Evolutionary conservation across 2,113 vertebrate genomes (phyloP), one percentile per base, ranked within the genome.

Genomic region (Tyto alba): DNA sequence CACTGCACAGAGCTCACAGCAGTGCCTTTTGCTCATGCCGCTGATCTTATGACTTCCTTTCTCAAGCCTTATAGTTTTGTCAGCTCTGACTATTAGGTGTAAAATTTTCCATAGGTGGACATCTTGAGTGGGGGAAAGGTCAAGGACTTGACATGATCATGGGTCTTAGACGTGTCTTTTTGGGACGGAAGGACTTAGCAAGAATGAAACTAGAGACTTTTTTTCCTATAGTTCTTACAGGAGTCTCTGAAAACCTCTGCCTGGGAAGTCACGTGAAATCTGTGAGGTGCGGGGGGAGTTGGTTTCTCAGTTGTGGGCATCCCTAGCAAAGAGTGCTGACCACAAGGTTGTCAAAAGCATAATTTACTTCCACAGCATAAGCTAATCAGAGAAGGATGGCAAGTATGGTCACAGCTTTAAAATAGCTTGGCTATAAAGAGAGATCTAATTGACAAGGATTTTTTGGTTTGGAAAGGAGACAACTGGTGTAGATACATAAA

Each of bases 181-280:
- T 32, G 45, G 18, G 40, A 85, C 16, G 13, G 29, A 76, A 36
- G 16, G 50, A 50, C 11, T 69, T 45, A 53, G 2, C 13, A 79
- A 72, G 19, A 79, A 34, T 75, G 14, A 82, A 60, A 71, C 23
- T 8, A 52, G 22, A 10, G 22, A 18, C 9, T 13, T 13, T 22
- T 27, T n/a, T 27, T 8, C 11, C 7, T 27, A 7, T 40, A 0
- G 1, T 68, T 88, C 30, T 68, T 48, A 30, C 1, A 6, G 0
- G 4, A 71, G 12, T n/a, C 17, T 78, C 15, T 69, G 23, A 53
- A 89, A 91, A 73, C 52, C 11, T 89, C 55, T 81, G 16, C 52
- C 27, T 73, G 50, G 6, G 38, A 67, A 84, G 26, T 11, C 17
- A 78, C 2, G 2, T 15, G 23, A 29, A 47, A 43, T 16, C 50